Base-by-base conservation (phyloP, 1,140 invertebrate species). In the Drosophila burlai region DNA sequence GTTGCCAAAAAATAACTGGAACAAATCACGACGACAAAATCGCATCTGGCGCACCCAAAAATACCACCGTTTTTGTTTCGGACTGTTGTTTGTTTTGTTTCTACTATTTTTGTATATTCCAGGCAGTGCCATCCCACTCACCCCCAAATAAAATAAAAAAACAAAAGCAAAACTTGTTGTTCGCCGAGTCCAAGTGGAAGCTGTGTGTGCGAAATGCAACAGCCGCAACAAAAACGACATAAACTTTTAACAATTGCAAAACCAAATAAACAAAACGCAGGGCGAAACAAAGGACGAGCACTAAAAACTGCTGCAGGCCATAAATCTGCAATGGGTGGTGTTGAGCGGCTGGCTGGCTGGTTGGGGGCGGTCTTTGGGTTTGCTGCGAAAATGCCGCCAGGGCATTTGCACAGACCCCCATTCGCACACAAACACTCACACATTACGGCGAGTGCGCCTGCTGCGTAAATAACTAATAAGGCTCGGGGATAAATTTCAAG, bases 181-280 rank as follows among this genome's bases (percentile, higher is more conserved):
- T 62, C 42, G 45, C 46, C 24, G 52, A 49, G 46, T 54, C 54
- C 60, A 60, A 76, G 80, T 76, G 80, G 52, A 74, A 89, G 74
- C 65, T 47, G 80, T 87, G 77, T 83, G 77, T 83, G 76, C 83
- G 62, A 89, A 87, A 89, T 83, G 83, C 84, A 89, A 76, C 68
- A 84, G 85, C 77, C 76, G 73, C 77, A 87, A 83, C 84, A 87
- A 87, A 87, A 87, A 81, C 78, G 62, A 76, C 69, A 76, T 84
- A 84, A 87, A 87, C 84, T 90, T 84, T 90, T 62, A 90, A 87
- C 81, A 84, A 90, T 87, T 78, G 78, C 73, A 81, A 84, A 89
- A 87, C 87, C 81, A 89, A 79, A 79, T 79, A 79, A 79, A 79
- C 75, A 79, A 79, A 72, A 72, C 76, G 66, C 36, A 72, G 59